These are phyloP conservation scores for Amphipoea lucens DNA, from an alignment of 2,888 invertebrate genomes.

Conservation along the genomic window DNA sequence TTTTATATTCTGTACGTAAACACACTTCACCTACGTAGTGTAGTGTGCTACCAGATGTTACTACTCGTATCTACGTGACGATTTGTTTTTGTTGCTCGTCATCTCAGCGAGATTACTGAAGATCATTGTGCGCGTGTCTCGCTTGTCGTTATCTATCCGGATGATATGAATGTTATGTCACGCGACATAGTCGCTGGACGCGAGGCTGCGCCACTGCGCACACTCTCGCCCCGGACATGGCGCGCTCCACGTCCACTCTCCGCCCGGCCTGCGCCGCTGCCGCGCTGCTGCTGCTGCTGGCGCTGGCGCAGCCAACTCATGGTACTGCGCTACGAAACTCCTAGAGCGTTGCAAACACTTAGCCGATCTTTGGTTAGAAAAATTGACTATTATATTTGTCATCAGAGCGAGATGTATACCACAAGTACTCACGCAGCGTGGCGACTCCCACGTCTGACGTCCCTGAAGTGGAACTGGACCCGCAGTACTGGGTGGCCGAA, in stretches of 20 bases:
- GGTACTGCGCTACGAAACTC: slow-evolving; percentile 12
- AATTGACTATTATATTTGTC: slow-evolving; percentile 11
- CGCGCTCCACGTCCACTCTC: background rate
- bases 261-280: background rate
- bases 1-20: background rate
- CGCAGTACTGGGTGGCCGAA: slow-evolving; percentile 85
- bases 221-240: slow-evolving; percentile 28
- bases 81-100: background rate
- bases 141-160: slow-evolving; percentile 32
- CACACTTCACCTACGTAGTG: background rate
- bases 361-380: background rate
- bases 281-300: slow-evolving; percentile 42
- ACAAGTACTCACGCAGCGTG: slow-evolving; percentile 23
- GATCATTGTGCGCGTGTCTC: slow-evolving; percentile 10
- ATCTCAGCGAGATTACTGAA: slow-evolving; percentile 20
- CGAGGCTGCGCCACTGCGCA: slow-evolving; percentile 25
- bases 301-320: slow-evolving; percentile 35
- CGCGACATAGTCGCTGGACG: background rate
- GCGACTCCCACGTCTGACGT: background rate
- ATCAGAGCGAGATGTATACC: slow-evolving; percentile 62
- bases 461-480: slow-evolving; percentile 60
- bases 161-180: slow-evolving; percentile 25
- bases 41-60: background rate
- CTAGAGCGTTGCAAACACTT: background rate
- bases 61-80: background rate